Percentiles rank a stretch among this genome's conserved stretches.
Evolutionary conservation across 2,888 invertebrate species (phyloP).

Genomic region (Volucella bombylans): DNA sequence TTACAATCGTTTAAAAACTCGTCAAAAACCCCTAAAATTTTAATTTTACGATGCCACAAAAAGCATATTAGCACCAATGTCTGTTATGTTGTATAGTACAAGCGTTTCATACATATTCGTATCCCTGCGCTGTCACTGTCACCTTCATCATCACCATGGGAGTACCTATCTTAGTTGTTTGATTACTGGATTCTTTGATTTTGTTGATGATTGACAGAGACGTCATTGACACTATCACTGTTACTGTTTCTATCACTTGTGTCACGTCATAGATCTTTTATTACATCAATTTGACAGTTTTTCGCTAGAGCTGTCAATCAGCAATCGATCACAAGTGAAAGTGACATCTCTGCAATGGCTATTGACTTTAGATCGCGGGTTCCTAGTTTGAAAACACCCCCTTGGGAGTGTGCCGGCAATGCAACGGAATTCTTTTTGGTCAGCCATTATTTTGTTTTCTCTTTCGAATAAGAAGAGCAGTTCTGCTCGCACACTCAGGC

Average conservation of each 20-base stretch:
- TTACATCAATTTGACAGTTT: too few species aligned
- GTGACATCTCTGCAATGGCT: conserved; percentile 19
- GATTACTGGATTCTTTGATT: neutral
- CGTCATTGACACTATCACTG: neutral
- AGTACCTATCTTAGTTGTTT: too few species aligned
- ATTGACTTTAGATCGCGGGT: neutral
- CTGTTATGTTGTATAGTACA: conserved; percentile 54
- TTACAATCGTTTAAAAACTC: conserved; percentile 82
- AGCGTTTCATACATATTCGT: too few species aligned
- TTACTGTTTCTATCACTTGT: too few species aligned
- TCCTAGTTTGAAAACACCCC: neutral
- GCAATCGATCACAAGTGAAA: too few species aligned
- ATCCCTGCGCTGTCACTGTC: conserved; percentile 41
- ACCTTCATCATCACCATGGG: conserved; percentile 13
- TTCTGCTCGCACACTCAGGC: conserved; percentile 15
- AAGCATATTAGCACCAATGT: conserved; percentile 74
- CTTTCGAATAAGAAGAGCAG: conserved; percentile 18
- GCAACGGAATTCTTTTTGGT: conserved; percentile 30
- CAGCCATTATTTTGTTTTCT: conserved; percentile 69
- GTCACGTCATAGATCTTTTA: too few species aligned
- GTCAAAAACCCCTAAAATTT: conserved; percentile 81
- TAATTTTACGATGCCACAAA: conserved; percentile 75
- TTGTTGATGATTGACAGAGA: conserved; percentile 22
- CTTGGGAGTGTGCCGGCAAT: neutral
- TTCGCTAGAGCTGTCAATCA: too few species aligned